Evolutionary conservation across 2,113 vertebrate species (phyloP).

Genomic region (Saccopteryx bilineata): DNA sequence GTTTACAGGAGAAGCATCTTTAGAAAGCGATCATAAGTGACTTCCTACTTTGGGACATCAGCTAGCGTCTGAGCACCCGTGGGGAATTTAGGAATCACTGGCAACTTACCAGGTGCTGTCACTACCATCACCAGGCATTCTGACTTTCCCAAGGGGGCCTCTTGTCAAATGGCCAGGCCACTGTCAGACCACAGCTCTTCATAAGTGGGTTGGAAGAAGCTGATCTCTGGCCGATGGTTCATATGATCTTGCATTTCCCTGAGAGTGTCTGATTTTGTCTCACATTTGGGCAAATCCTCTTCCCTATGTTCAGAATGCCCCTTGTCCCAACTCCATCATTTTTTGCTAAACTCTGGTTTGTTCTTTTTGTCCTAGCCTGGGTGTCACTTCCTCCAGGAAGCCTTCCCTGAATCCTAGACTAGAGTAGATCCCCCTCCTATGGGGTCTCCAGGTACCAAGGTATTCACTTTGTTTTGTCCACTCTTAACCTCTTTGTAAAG

Average conservation of each 20-base stretch:
- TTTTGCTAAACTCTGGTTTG: not conserved
- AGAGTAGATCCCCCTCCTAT: not conserved
- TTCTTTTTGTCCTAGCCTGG: not conserved
- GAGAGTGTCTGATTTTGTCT: not conserved
- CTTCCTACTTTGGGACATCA: no score
- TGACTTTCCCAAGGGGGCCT: not conserved
- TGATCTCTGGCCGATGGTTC: not conserved
- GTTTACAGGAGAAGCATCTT: not conserved
- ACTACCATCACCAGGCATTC: not conserved
- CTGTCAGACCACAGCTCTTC: not conserved
- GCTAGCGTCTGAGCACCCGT: not conserved
- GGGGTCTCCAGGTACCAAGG: not conserved
- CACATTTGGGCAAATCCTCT: not conserved
- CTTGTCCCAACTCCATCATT: not conserved
- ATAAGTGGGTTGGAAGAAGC: not conserved
- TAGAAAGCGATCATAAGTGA: not conserved
- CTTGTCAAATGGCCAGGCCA: not conserved
- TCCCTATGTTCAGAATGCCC: not conserved
- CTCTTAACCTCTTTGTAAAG: not conserved
- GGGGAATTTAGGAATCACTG: not conserved
- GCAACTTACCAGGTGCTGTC: not conserved
- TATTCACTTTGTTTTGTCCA: not conserved
- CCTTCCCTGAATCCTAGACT: not conserved
- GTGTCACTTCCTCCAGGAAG: not conserved
- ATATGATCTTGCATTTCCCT: not conserved